phyloP scores from a whole-genome alignment of 1,140 invertebrate species.

The Papilio helenus region DNA sequence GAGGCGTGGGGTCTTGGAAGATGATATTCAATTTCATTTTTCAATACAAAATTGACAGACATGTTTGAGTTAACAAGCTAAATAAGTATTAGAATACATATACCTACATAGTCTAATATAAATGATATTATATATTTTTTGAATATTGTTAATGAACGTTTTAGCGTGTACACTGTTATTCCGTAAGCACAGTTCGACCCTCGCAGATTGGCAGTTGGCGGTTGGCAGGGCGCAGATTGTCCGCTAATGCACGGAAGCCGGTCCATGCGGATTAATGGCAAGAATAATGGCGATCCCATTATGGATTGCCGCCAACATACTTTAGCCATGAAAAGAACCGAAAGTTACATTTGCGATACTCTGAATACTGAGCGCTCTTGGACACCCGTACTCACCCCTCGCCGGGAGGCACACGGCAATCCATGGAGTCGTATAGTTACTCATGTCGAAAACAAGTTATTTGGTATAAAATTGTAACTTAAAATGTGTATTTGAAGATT shows the following conservation, averaged over 20 bases:
- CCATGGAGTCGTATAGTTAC: constrained; percentile 48
- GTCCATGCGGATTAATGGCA: constrained; percentile 82
- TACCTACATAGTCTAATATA: background rate
- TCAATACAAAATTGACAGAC: background rate
- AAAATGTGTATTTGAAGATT: too few species aligned
- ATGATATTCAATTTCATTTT: constrained; percentile 4
- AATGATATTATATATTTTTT: background rate
- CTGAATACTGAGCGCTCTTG: constrained; percentile 79
- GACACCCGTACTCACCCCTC: constrained; percentile 57
- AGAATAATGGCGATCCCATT: constrained; percentile 83
- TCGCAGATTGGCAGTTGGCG: constrained; percentile 64
- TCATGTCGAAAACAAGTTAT: background rate
- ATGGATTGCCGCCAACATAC: constrained; percentile 83
- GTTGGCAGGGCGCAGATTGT: constrained; percentile 53
- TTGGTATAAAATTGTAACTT: too few species aligned
- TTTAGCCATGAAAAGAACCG: constrained; percentile 83
- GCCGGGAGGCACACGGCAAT: constrained; percentile 54
- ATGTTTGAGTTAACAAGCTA: background rate
- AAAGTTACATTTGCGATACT: constrained; percentile 83
- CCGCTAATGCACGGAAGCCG: constrained; percentile 82
- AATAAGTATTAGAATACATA: background rate
- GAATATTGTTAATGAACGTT: constrained; percentile 25
- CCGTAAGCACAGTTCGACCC: constrained; percentile 48
- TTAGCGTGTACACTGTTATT: constrained; percentile 39
- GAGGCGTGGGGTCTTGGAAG: background rate